Percentiles rank a stretch among this genome's conserved stretches.
Evolutionary conservation across 2,113 vertebrate genomes (phyloP).

Genomic region (Odobenus rosmarus): DNA sequence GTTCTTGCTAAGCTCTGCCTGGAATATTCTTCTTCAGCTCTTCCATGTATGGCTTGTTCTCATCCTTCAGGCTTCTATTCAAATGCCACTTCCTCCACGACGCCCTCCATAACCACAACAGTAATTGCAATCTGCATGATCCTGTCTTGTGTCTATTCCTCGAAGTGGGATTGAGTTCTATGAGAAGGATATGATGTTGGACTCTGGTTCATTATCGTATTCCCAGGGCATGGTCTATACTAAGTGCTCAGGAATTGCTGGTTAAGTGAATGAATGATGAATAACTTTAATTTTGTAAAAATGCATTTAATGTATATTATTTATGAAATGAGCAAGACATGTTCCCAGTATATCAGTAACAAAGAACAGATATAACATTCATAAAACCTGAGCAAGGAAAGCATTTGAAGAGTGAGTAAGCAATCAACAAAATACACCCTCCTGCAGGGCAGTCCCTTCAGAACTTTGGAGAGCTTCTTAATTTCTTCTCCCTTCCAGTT

Average conservation of each 20-base stretch:
- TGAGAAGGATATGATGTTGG: accelerated
- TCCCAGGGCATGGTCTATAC: background rate
- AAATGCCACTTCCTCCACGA: background rate
- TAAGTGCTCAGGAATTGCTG: background rate
- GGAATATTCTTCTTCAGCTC: background rate
- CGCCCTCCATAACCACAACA: background rate
- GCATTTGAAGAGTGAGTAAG: background rate
- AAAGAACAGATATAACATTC: background rate
- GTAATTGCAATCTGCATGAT: background rate
- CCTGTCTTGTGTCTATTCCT: background rate
- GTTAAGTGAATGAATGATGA: background rate
- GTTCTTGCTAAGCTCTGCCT: background rate
- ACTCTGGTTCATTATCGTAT: background rate
- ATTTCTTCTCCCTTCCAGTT: background rate
- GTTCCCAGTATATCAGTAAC: background rate
- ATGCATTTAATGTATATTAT: background rate
- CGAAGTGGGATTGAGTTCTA: background rate
- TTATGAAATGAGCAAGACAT: background rate
- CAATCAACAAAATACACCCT: too few relatives aligned
- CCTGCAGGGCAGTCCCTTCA: too few relatives aligned
- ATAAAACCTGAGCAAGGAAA: background rate
- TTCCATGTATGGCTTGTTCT: background rate
- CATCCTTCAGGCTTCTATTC: background rate
- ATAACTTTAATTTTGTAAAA: background rate
- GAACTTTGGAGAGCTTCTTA: background rate